phyloP scores from a whole-genome alignment of 2,797 vertebrate genomes.

The Rousettus madagascariensis region DNA sequence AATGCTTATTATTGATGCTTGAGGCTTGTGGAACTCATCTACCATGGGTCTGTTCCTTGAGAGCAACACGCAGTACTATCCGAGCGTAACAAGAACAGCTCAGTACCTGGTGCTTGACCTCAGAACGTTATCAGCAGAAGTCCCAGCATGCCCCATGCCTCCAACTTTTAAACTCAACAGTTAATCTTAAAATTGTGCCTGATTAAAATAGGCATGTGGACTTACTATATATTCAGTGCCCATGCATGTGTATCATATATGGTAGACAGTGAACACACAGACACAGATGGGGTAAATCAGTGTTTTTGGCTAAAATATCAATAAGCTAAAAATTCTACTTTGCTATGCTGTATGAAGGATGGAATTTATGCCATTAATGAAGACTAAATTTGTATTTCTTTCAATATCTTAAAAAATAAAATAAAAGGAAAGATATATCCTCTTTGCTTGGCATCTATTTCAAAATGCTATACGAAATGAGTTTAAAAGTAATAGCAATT shows the following conservation, averaged over 20 bases:
- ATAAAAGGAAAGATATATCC: not conserved
- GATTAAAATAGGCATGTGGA: slow-evolving; percentile 65
- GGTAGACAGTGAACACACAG: not conserved
- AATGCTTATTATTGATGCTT: not conserved
- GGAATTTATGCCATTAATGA: not conserved
- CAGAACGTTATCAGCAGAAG: slow-evolving; percentile 87
- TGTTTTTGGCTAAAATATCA: slow-evolving; percentile 1
- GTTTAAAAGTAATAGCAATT: slow-evolving; percentile 68
- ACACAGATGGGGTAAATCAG: not conserved
- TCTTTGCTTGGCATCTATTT: slow-evolving; percentile 8
- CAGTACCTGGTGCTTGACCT: slow-evolving; percentile 98
- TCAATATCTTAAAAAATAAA: slow-evolving; percentile 33
- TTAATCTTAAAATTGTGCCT: slow-evolving; percentile 82
- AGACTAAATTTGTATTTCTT: slow-evolving; percentile 3
- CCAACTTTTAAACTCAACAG: slow-evolving; percentile 84
- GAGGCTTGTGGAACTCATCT: slow-evolving; percentile 70
- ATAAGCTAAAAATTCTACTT: slow-evolving; percentile 19
- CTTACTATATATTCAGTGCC: slow-evolving; percentile 46
- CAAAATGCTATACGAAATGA: slow-evolving; percentile 32
- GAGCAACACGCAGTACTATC: slow-evolving; percentile 95
- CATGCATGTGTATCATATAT: not conserved
- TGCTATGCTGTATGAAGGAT: slow-evolving; percentile 31
- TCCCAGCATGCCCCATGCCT: slow-evolving; percentile 86
- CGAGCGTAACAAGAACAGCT: slow-evolving; percentile 94
- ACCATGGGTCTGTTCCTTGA: slow-evolving; percentile 83